Base-by-base conservation (phyloP, 1,140 invertebrate species). In the Euschistus heros region DNA sequence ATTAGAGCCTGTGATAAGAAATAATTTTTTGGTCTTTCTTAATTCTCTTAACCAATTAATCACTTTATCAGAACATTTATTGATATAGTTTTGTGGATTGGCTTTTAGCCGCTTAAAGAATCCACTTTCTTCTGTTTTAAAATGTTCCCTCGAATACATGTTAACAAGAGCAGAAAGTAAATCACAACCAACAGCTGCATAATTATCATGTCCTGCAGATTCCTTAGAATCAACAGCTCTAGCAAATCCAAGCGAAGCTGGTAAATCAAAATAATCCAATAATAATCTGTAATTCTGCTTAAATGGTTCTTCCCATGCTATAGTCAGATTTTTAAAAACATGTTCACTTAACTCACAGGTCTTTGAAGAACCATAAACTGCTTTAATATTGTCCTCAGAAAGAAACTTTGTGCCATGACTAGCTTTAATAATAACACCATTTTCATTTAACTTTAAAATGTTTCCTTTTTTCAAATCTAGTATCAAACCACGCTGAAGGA, bases 191-290 rank as follows among this genome's bases (percentile, higher is more conserved):
- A 89, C 79, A 24, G 54, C 3, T 24, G 78, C 74, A 69, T 87
- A 87, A 22, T 27, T 17, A n/a, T 76, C 67, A 20, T 75, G 68
- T 20, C 67, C 78, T 61, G 76, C 74, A 70, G 78, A 72, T 71
- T 81, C 76, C 72, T 91, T 87, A 2, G 79, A 74, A 73, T 92
- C 88, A 33, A 92, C 80, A n/a, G 81, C 77, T 72, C 84, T 80
- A 1, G 86, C 86, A 76, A 86, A 88, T 4, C 81, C 77, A n/a
- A 90, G 69, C 14, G 81, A 79, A 15, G 80, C 76, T 0, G 85
- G 80, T 70, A 85, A 82, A 73, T 91, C 88, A 75, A 90, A 91
- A 72, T 86, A 90, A 73, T 91, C 88, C 22, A 88, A 76, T 55
- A 88, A 76, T 33, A 84, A 79, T 55, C 86, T 76, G 71, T 88